Percentiles rank a stretch among this genome's conserved stretches.
These are phyloP conservation scores for Falco peregrinus DNA, from an alignment of 2,797 vertebrate genomes.

Conservation along the genomic window DNA sequence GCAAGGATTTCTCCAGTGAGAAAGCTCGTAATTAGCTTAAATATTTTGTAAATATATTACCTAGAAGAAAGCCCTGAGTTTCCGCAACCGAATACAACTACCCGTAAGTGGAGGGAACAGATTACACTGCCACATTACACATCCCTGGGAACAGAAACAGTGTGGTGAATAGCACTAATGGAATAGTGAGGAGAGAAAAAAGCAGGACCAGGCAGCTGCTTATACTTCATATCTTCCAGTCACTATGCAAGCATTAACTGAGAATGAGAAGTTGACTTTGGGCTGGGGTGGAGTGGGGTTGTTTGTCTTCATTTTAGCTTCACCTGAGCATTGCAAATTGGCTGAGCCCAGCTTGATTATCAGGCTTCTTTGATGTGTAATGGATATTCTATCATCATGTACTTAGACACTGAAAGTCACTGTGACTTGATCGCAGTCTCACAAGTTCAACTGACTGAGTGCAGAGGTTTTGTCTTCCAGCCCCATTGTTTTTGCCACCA, in stretches of 20 bases:
- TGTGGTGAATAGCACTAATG: not conserved
- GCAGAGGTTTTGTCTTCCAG: not conserved
- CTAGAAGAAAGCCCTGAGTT: not conserved
- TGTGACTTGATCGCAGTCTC: not conserved
- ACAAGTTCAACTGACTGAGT: not conserved
- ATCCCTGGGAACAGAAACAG: not conserved
- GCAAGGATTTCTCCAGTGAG: not conserved
- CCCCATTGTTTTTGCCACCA: not conserved
- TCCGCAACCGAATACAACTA: not conserved
- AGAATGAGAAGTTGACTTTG: not conserved
- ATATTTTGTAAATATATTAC: not conserved
- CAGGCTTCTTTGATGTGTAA: not conserved
- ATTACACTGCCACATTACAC: not conserved
- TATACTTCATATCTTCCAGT: not conserved
- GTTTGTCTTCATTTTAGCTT: not conserved
- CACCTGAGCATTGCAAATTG: not conserved
- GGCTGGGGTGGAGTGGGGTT: not conserved
- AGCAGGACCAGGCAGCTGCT: not conserved
- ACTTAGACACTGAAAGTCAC: not conserved
- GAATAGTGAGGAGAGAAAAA: not conserved
- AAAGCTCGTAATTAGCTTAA: not conserved
- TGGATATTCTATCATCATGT: not conserved
- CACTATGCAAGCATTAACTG: not conserved
- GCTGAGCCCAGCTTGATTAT: not conserved
- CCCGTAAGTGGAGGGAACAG: not conserved